A percentile compares a stretch with the other conserved stretches of the same genome.
Conservation (phyloP, 1,140 invertebrate species). For the Caenorhabditis latens region DNA sequence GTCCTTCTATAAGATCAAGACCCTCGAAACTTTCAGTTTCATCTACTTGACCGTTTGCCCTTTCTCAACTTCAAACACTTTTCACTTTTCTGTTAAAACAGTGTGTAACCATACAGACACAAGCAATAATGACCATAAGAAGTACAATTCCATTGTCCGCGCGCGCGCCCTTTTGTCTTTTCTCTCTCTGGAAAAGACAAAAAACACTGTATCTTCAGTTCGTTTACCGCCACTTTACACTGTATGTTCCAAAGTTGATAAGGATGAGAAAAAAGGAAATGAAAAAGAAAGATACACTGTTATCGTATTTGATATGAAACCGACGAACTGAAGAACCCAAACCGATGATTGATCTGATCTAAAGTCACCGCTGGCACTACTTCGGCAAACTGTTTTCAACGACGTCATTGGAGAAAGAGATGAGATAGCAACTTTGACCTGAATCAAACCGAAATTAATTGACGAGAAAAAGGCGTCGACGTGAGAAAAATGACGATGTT, state of each 20-base stretch:
- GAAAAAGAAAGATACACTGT: neutral
- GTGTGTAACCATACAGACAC: neutral
- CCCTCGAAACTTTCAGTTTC: slow-evolving; percentile 1
- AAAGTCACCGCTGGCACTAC: slow-evolving; percentile 4
- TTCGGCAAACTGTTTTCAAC: slow-evolving; percentile 13
- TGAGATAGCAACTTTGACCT: neutral
- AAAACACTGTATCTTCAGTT: neutral
- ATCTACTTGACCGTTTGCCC: neutral
- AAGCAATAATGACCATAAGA: neutral
- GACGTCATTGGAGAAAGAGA: neutral
- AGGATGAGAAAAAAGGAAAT: neutral
- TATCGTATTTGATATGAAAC: neutral
- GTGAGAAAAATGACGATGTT: too few relatives aligned
- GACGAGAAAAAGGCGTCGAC: neutral
- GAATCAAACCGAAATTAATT: neutral
- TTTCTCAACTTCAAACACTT: neutral
- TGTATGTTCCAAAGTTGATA: slow-evolving; percentile 44
- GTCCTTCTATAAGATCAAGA: too few relatives aligned
- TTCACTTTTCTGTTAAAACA: neutral
- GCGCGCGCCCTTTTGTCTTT: too few relatives aligned
- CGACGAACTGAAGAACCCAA: slow-evolving; percentile 4
- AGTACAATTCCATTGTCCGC: neutral
- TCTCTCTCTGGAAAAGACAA: slow-evolving; percentile 17
- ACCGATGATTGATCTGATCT: slow-evolving; percentile 48
- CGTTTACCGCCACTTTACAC: neutral